Evolutionary conservation across 1,140 invertebrate species (phyloP), one percentile per base, ranked within the genome.

Genomic region (Panonychus citri): DNA sequence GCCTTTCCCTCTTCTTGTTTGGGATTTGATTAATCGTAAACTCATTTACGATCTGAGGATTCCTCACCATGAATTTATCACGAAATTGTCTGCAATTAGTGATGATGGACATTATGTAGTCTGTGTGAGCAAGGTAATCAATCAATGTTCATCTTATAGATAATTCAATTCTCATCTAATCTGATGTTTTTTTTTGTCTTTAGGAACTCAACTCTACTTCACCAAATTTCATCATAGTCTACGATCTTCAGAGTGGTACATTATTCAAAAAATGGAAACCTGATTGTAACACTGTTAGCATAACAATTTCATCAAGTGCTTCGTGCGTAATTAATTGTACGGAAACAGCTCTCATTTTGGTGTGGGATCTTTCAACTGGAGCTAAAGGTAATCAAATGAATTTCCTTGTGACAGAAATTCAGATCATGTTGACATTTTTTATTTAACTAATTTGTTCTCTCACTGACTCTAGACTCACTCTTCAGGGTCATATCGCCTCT

Each of bases 241-340:
- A 87, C 68, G 85, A 89, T 70, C 73, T 89, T n/a, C 81, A 84
- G 71, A 86, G 82, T 62, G 85, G 85, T n/a, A 87, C 83, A 2
- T 66, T 87, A 59, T 87, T 87, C 70, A 86, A 86, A 69, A 66
- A 66, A 70, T 85, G 83, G 82, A 87, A 87, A 68, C 82, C 82
- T 1, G 78, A 77, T 43, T 78, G 78, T 57, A 81, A 82, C 67
- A 83, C 81, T 7, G 81, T 81, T 1, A 77, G 81, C 13, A 71
- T 87, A 58, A 81, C 82, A 59, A 85, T 87, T 66, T 84, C 82
- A 59, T 82, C 82, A 21, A 73, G 75, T 55, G 78, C 81, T 61
- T 76, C 78, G 56, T 82, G 81, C 66, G 83, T 87, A n/a, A 77
- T 88, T 28, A 82, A 81, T 57, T 82, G 81, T 1, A 69, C 85